phyloP scores from a whole-genome alignment of 1,140 invertebrate species.

The Glossosoma conforme region DNA sequence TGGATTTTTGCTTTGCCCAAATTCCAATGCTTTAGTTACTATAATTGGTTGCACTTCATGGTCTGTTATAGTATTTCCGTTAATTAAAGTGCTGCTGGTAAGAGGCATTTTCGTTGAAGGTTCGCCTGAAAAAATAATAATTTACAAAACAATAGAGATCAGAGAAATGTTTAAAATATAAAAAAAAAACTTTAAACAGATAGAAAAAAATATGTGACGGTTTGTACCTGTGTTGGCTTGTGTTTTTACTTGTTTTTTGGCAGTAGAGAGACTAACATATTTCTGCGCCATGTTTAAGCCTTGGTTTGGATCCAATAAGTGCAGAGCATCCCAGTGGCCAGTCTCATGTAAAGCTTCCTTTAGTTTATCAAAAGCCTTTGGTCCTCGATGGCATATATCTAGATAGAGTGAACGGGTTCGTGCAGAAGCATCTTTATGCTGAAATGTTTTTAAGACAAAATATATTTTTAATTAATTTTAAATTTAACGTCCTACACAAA shows the following conservation, averaged over 20 bases:
- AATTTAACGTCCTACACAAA: too few species aligned
- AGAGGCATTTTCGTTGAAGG: neutral
- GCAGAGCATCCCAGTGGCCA: constrained; percentile 41
- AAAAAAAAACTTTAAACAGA: neutral
- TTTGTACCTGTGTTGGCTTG: too few species aligned
- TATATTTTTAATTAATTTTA: too few species aligned
- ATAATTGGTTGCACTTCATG: constrained; percentile 5
- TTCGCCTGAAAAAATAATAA: constrained; percentile 8
- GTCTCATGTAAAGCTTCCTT: constrained; percentile 39
- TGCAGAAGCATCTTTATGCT: constrained; percentile 33
- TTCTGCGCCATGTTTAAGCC: constrained; percentile 4
- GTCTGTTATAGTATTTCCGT: neutral
- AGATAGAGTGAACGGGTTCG: constrained; percentile 39
- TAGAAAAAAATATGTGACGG: too few species aligned
- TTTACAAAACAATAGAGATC: neutral
- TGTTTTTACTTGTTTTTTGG: too few species aligned
- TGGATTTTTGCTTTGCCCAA: constrained; percentile 15
- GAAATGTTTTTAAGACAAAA: too few species aligned
- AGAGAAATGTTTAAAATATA: neutral
- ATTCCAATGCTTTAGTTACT: constrained; percentile 17
- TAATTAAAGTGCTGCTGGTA: neutral
- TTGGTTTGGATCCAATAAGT: constrained; percentile 37
- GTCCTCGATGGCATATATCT: constrained; percentile 41
- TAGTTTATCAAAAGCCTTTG: constrained; percentile 41
- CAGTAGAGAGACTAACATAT: too few species aligned